Conservation (phyloP, 1,140 invertebrate genomes). For the Drosophila sp. region DNA sequence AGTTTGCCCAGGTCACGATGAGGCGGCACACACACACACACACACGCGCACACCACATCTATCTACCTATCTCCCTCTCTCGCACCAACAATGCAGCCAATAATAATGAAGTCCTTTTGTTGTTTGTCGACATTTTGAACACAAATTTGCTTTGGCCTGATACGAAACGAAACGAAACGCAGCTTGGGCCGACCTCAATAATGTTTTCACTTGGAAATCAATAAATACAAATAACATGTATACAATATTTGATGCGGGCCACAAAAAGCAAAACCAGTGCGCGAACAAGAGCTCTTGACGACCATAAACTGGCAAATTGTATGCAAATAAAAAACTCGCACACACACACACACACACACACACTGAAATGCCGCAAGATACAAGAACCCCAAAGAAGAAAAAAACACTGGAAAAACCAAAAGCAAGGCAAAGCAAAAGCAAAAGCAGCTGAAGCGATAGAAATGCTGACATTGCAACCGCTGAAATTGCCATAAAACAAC, state of each 20-base stretch:
- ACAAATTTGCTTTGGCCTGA: slow-evolving; percentile 65
- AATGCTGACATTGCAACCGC: slow-evolving; percentile 63
- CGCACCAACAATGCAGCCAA: slow-evolving; percentile 64
- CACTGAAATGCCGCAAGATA: slow-evolving; percentile 50
- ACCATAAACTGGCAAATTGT: slow-evolving; percentile 76
- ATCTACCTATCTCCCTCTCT: neutral
- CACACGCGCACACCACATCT: neutral
- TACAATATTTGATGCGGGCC: slow-evolving; percentile 42
- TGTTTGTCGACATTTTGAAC: slow-evolving; percentile 65
- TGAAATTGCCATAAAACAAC: slow-evolving; percentile 55
- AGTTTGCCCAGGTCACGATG: slow-evolving; percentile 67
- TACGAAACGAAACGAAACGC: neutral
- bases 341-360: neutral
- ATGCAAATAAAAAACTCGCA: slow-evolving; percentile 69
- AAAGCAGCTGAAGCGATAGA: slow-evolving; percentile 44
- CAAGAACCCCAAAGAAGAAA: slow-evolving; percentile 22
- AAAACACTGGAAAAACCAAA: slow-evolving; percentile 13
- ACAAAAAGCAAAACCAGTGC: slow-evolving; percentile 24
- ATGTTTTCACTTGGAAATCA: slow-evolving; percentile 80
- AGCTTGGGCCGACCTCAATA: slow-evolving; percentile 66
- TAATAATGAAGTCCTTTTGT: slow-evolving; percentile 81
- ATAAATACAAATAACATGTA: slow-evolving; percentile 76
- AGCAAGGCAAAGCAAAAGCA: slow-evolving; percentile 2
- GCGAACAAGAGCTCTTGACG: slow-evolving; percentile 40
- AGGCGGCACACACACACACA: slow-evolving; percentile 23